Evolutionary conservation across 2,888 invertebrate species (phyloP).

Genomic region (Petrolisthes cinctipes): DNA sequence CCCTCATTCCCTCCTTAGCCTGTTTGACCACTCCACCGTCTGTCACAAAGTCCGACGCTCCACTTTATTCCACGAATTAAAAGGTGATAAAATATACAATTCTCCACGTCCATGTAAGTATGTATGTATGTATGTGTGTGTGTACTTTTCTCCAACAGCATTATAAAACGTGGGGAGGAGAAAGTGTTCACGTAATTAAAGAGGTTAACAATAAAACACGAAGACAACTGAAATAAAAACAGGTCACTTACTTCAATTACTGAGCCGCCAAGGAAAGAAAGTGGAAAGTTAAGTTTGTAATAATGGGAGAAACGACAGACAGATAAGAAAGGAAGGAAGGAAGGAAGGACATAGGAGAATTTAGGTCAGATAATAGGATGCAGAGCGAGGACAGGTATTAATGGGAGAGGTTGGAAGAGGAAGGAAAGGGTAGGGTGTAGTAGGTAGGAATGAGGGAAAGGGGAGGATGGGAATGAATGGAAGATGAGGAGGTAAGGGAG

Average conservation of each 20-base stretch:
- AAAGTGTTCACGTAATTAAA: no score
- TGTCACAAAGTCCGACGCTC: no score
- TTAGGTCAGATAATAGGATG: not conserved
- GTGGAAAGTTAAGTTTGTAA: not conserved
- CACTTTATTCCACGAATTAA: no score
- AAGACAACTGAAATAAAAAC: not conserved
- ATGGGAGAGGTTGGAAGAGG: slow-evolving; percentile 7
- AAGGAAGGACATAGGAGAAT: not conserved
- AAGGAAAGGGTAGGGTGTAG: not conserved
- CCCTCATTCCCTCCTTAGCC: no score
- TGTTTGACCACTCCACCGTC: no score
- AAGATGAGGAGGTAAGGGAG: not conserved
- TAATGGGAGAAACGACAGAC: not conserved
- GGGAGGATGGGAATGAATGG: not conserved
- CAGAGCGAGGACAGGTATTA: not conserved
- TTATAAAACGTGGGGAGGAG: not conserved
- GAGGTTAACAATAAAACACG: not conserved
- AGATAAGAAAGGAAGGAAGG: not conserved
- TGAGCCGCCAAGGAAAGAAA: not conserved
- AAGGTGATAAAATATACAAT: slow-evolving; percentile 9
- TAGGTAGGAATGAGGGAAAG: not conserved
- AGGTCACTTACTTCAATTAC: no score
- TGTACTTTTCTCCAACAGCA: no score
- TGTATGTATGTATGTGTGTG: not conserved
- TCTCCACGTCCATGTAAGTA: not conserved